These are phyloP conservation scores for Thysanoteuthis rhombus DNA, from an alignment of 2,888 invertebrate species.

Conservation along the genomic window DNA sequence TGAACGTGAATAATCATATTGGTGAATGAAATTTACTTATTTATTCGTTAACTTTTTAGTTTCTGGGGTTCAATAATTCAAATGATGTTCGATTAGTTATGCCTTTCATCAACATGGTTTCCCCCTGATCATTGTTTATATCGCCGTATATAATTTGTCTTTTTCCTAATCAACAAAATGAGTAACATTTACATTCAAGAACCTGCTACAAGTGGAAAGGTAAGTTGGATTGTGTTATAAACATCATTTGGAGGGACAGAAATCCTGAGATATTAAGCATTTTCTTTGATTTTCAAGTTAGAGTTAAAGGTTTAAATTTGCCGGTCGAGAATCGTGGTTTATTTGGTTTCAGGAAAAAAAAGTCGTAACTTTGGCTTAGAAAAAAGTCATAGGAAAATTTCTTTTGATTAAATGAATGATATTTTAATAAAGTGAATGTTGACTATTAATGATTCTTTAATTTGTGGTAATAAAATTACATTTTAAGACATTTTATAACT, in stretches of 20 bases:
- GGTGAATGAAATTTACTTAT: not conserved
- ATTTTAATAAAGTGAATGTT: too few relatives aligned
- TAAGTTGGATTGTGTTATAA: slow-evolving; percentile 66
- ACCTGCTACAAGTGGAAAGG: slow-evolving; percentile 94
- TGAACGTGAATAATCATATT: not conserved
- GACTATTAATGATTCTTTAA: too few relatives aligned
- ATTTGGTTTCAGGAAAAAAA: too few relatives aligned
- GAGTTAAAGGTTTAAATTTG: too few relatives aligned
- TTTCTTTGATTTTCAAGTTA: not conserved
- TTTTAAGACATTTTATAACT: too few relatives aligned
- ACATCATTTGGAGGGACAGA: not conserved
- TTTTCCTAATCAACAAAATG: slow-evolving; percentile 84
- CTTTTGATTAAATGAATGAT: too few relatives aligned
- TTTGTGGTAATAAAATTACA: too few relatives aligned
- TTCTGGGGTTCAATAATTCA: not conserved
- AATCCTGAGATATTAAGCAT: not conserved
- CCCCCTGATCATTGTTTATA: not conserved
- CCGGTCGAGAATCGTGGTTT: too few relatives aligned
- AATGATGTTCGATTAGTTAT: not conserved
- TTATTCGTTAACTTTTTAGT: not conserved
- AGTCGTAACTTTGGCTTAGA: too few relatives aligned
- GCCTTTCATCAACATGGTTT: not conserved
- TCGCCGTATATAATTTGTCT: not conserved
- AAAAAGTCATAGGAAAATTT: too few relatives aligned
- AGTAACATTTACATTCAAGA: slow-evolving; percentile 98